Evolutionary conservation across 2,888 invertebrate genomes (phyloP).

Genomic region (Psococerastis gibbosa): DNA sequence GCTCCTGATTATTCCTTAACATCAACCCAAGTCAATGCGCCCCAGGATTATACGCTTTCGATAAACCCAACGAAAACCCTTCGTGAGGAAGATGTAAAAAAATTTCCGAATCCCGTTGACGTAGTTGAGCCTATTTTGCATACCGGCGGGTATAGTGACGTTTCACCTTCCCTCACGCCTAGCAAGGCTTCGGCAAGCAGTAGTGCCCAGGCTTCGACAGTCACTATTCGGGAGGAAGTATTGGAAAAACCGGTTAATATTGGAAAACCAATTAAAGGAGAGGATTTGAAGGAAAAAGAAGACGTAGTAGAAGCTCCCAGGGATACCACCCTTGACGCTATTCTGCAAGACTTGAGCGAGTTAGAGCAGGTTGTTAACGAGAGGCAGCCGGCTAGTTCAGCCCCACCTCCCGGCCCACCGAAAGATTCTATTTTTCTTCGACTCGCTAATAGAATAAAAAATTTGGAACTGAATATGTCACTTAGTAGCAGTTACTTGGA

Average conservation of each 20-base stretch:
- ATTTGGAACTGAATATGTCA: constrained; percentile 91
- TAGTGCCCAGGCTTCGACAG: neutral
- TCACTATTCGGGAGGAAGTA: neutral
- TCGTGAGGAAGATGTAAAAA: constrained; percentile 19
- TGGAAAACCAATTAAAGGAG: neutral
- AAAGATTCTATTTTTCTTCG: constrained; percentile 93
- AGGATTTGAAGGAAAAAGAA: constrained; percentile 7
- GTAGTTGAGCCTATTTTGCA: constrained; percentile 13
- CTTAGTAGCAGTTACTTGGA: constrained; percentile 91
- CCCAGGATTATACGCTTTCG: constrained; percentile 16
- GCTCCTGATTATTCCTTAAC: constrained; percentile 4
- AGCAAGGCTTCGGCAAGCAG: neutral
- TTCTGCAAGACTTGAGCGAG: constrained; percentile 19
- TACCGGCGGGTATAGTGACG: neutral
- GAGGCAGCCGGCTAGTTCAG: constrained; percentile 16
- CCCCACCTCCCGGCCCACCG: constrained; percentile 31
- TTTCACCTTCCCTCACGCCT: neutral
- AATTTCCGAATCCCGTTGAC: no score
- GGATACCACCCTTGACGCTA: constrained; percentile 10
- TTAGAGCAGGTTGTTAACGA: constrained; percentile 2
- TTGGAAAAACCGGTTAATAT: neutral
- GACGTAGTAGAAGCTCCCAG: neutral
- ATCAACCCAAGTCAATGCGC: neutral
- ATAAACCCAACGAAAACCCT: constrained; percentile 28
- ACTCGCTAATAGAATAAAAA: constrained; percentile 87